Evolutionary conservation across 2,797 vertebrate genomes (phyloP).

Genomic region (Dicrostonyx torquatus): DNA sequence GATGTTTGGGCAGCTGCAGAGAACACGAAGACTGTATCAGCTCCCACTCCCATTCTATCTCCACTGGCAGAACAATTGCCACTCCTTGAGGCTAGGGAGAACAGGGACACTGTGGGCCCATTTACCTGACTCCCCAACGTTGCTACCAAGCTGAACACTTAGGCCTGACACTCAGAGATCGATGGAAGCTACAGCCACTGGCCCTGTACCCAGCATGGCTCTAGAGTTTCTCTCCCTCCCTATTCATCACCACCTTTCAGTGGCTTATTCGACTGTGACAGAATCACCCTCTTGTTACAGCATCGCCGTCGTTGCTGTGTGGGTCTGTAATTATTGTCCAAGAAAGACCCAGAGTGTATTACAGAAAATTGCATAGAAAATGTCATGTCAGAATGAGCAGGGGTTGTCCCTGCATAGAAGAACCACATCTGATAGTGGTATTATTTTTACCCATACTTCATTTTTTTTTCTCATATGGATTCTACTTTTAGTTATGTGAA

Average conservation of each 20-base stretch:
- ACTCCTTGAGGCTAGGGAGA: not conserved
- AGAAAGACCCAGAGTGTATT: not conserved
- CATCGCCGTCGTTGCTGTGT: not conserved
- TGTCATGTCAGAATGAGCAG: rapidly evolving
- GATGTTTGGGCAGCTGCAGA: conserved; percentile 62
- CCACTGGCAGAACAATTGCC: not conserved
- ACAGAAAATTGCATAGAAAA: not conserved
- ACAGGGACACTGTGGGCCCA: not conserved
- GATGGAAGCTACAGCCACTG: not conserved
- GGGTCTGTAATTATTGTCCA: not conserved
- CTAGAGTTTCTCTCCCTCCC: not conserved
- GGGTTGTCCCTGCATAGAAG: not conserved
- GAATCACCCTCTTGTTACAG: not conserved
- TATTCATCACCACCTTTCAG: not conserved
- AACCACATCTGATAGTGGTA: conserved; percentile 28
- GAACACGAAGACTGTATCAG: not conserved
- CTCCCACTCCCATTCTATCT: not conserved
- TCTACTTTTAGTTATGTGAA: not conserved
- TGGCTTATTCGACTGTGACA: not conserved
- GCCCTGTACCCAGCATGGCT: not conserved
- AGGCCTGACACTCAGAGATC: not conserved
- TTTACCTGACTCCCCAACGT: rapidly evolving
- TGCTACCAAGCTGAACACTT: not conserved
- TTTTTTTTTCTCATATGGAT: not conserved
- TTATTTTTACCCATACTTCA: not conserved